Evolutionary conservation across 2,113 vertebrate genomes (phyloP).

Genomic region (Actinemys pallida): DNA sequence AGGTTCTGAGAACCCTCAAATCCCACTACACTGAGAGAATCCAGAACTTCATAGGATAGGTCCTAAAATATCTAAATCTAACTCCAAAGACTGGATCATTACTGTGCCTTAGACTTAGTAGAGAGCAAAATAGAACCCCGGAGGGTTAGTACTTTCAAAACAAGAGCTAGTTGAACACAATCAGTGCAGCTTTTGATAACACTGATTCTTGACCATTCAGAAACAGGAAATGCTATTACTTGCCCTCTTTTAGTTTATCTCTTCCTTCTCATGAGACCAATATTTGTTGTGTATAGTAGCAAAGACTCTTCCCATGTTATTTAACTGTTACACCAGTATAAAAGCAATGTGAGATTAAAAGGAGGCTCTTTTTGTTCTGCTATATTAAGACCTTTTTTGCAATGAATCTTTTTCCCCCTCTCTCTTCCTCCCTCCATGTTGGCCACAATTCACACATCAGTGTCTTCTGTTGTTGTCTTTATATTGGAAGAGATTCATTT

Average conservation of each 20-base stretch:
- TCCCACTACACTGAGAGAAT: constrained; percentile 39
- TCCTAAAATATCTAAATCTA: constrained; percentile 17
- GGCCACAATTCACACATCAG: constrained; percentile 38
- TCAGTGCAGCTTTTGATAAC: constrained; percentile 65
- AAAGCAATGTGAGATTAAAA: constrained; percentile 34
- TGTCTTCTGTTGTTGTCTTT: constrained; percentile 4
- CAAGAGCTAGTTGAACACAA: constrained; percentile 40
- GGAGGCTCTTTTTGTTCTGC: constrained; percentile 37
- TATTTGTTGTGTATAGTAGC: constrained; percentile 53
- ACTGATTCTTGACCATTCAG: constrained; percentile 59
- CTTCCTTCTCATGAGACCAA: constrained; percentile 61
- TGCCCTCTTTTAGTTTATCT: constrained; percentile 64
- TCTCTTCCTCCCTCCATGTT: constrained; percentile 23
- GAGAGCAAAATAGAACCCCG: constrained; percentile 39
- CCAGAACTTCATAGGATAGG: constrained; percentile 26
- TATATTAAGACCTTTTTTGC: constrained; percentile 32
- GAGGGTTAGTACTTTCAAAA: constrained; percentile 64
- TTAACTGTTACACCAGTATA: constrained; percentile 43
- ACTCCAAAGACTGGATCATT: constrained; percentile 40
- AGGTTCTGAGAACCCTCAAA: constrained; percentile 17
- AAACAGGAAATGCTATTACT: constrained; percentile 63
- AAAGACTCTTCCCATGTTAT: constrained; percentile 23
- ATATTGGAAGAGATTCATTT: constrained; percentile 34
- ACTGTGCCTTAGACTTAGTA: constrained; percentile 3
- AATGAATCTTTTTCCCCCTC: constrained; percentile 27